These are phyloP conservation scores for Caenorhabditis sinica DNA, from an alignment of 2,888 invertebrate species.

Conservation along the genomic window DNA sequence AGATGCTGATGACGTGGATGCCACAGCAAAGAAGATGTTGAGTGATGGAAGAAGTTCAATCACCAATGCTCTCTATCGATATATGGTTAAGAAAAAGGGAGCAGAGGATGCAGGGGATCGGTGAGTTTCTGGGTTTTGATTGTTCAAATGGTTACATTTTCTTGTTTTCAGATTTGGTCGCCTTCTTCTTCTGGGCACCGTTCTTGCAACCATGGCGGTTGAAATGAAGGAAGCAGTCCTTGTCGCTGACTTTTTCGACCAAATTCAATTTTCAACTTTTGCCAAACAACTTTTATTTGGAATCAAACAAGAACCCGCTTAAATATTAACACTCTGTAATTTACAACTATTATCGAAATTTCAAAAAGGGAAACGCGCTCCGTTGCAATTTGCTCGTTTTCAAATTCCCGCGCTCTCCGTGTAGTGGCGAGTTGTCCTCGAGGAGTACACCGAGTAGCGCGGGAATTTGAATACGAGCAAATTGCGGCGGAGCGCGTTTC, in stretches of 20 bases:
- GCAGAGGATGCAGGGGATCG: slow-evolving; percentile 80
- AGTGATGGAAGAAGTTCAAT: slow-evolving; percentile 77
- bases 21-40: slow-evolving; percentile 73
- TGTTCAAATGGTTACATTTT: neutral
- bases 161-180: slow-evolving; percentile 78
- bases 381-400: too few species aligned
- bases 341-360: too few species aligned
- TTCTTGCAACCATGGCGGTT: slow-evolving; percentile 82
- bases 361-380: too few species aligned
- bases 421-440: too few species aligned
- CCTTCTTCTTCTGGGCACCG: slow-evolving; percentile 81
- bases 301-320: slow-evolving; percentile 71
- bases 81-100: slow-evolving; percentile 79
- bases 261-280: slow-evolving; percentile 80
- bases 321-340: neutral
- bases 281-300: slow-evolving; percentile 81
- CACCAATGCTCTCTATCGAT: slow-evolving; percentile 82
- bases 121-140: slow-evolving; percentile 35
- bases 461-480: too few species aligned
- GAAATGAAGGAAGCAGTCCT: slow-evolving; percentile 83
- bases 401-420: too few species aligned
- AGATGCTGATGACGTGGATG: slow-evolving; percentile 82
- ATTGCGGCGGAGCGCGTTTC: too few species aligned
- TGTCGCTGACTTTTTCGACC: slow-evolving; percentile 83
- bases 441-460: too few species aligned